Base-by-base conservation (phyloP, 2,113 vertebrate genomes). In the Chloroceryle aenea region DNA sequence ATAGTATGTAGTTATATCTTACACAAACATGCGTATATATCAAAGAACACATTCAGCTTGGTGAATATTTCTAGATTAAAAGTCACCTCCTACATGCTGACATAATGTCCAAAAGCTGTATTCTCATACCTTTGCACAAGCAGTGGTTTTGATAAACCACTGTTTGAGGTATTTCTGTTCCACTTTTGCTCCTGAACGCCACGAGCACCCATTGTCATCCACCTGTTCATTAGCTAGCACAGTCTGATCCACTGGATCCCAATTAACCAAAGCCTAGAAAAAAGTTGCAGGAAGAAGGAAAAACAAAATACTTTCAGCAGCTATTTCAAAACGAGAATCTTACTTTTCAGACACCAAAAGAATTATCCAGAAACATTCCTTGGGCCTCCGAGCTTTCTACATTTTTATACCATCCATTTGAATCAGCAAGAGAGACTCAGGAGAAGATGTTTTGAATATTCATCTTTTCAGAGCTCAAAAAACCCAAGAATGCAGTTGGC, bases 181-280 rank as follows among this genome's bases (percentile, higher is more conserved):
- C 95, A 99, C 99, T 92, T 98, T 97, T 43, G 99, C 99, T 50
- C 99, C 99, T 38, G 99, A 99, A 79, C 99, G 99, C 99, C 99
- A 99, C 0, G 99, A 99, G 66, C 93, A 96, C 22, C 99, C 99
- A 12, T 97, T 98, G 80, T 99, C 99, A 96, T 99, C 99, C 98
- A 99, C 99, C 95, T 99, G 99, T 93, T 99, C 99, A 38, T 99
- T 99, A 79, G 99, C 99, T 52, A 99, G 98, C 90, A 99, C 99
- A 1, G 99, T 99, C 78, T 99, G 98, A 89, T 99, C 99, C 89
- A 99, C 98, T 3, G 99, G 99, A 83, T 99, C 99, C 99, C 99
- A 99, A 96, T 99, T 99, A 86, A 99, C 99, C 96, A 99, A 84
- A 23, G 99, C 99, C 99, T 99, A 93, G 75, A 76, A 23, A 16